Percentiles rank a stretch among this genome's conserved stretches.
These are phyloP conservation scores for Neoscelio sp. DNA, from an alignment of 2,888 invertebrate species.

Conservation along the genomic window DNA sequence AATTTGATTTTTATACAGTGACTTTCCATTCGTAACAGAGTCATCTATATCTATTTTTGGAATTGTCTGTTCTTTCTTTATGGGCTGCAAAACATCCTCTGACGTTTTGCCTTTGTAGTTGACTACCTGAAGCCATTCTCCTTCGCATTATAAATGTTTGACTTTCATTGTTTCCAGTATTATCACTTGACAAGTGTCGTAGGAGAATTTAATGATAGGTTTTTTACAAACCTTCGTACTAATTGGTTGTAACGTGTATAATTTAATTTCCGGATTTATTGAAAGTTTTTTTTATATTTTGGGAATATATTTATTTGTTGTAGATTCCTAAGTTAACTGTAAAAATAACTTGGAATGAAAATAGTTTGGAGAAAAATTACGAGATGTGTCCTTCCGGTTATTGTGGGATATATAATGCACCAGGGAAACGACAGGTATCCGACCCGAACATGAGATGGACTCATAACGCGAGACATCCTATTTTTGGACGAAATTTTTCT, in stretches of 20 bases:
- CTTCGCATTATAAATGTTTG: conserved; percentile 49
- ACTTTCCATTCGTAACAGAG: no score
- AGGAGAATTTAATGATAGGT: background rate
- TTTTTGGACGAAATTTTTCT: conserved; percentile 45
- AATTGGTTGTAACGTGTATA: no score
- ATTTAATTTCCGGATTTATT: background rate
- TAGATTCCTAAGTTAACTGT: no score
- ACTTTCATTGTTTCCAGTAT: conserved; percentile 42
- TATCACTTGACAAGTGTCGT: background rate
- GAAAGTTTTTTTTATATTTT: background rate
- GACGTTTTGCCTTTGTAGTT: conserved; percentile 11
- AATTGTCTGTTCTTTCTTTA: no score
- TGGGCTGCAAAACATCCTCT: conserved; percentile 4
- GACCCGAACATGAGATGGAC: conserved; percentile 38
- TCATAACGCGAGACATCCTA: background rate
- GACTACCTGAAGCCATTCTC: background rate
- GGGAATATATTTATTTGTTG: no score
- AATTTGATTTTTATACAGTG: no score
- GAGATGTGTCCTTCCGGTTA: conserved; percentile 38
- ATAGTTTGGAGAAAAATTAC: conserved; percentile 7
- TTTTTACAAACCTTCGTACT: no score
- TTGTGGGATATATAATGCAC: conserved; percentile 3
- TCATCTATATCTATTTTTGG: no score
- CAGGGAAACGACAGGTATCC: conserved; percentile 1
- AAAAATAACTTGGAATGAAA: no score